These are phyloP conservation scores for Glareola pratincola DNA, from an alignment of 2,113 vertebrate species.

Conservation along the genomic window DNA sequence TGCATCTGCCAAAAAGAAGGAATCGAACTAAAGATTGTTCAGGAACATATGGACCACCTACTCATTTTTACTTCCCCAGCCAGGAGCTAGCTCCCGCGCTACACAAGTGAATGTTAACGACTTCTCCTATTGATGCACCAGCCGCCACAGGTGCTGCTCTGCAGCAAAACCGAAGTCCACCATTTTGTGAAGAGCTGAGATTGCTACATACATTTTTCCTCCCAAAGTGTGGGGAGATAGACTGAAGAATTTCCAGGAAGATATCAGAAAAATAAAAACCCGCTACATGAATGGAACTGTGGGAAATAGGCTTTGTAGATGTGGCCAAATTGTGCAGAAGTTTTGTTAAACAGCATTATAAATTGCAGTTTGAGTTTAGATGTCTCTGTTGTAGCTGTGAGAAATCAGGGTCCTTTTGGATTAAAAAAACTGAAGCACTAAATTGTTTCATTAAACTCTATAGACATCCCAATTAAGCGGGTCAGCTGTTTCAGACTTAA, in stretches of 20 bases:
- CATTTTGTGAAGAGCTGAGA: neutral
- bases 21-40: neutral
- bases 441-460: neutral
- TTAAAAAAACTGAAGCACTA: neutral
- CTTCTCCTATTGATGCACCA: neutral
- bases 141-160: neutral
- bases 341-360: neutral
- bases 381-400: neutral
- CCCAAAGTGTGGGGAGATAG: neutral
- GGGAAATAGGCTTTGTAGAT: neutral
- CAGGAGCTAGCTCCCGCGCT: neutral
- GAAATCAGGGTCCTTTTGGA: neutral
- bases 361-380: neutral
- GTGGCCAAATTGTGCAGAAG: neutral
- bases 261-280: neutral
- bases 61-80: neutral
- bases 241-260: neutral
- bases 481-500: slow-evolving; percentile 2
- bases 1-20: neutral
- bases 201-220: neutral
- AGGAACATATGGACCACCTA: neutral
- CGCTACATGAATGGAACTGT: neutral
- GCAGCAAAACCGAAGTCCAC: neutral
- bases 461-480: neutral
- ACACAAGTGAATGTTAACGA: fast-evolving